Evolutionary conservation across 2,797 vertebrate genomes (phyloP), one percentile per base, ranked within the genome.

Genomic region (Phalloptychus januarius): DNA sequence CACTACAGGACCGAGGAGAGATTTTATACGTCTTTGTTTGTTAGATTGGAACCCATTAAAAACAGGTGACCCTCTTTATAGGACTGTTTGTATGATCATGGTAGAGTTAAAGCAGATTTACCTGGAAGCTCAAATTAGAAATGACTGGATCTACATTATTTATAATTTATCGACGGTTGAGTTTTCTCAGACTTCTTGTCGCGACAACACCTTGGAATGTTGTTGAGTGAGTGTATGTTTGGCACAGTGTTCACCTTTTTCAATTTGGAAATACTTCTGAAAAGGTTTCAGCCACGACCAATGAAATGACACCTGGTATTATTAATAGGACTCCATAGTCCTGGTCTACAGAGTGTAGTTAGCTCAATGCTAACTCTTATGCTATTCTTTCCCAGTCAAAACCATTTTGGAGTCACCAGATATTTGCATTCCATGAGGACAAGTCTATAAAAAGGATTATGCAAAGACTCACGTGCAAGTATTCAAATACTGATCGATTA

Each of bases 21-120:
- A 36, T 33, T 33, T 74, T 70, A 67, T 33, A 5, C 71, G 48
- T 16, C 48, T 71, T 52, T 70, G 38, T 76, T 71, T 70, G 33
- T 76, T 71, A 52, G 13, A 79, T 78, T 73, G 67, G 40, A 78
- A 75, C 56, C 15, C 56, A 78, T 83, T 61, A 78, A 78, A 83
- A 88, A 72, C 73, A 81, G 61, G 16, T 80, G 67, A 75, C 38
- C 58, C 46, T 52, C 63, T 69, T 58, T 31, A 52, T 31, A 40
- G 36, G 8, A 65, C 4, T 67, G 3, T 81, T 61, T 75, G n/a
- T 42, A 76, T 63, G n/a, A 50, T 71, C 33, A 72, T n/a, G 36
- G 31, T 79, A 65, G 63, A 74, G 3, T n/a, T 48, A 79, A 0
- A 67, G 50, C 8, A 75, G 25, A 13, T 75, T 36, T 56, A 81